These are phyloP conservation scores for Cygnus buccinator DNA, from an alignment of 2,113 vertebrate genomes.

Conservation along the genomic window DNA sequence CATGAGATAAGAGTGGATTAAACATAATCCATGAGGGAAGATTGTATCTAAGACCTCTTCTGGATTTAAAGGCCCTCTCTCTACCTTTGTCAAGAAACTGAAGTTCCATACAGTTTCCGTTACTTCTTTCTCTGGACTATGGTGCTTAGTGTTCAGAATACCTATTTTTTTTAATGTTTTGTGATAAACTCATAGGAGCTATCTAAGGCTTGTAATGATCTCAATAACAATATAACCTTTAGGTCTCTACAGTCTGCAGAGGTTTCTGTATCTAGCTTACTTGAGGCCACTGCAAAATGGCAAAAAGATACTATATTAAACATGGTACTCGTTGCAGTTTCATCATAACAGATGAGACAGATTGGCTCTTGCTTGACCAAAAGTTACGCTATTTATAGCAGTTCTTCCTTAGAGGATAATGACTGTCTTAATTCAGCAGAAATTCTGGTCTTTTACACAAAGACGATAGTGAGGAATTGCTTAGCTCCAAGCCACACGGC, in stretches of 20 bases:
- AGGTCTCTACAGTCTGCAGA: background rate
- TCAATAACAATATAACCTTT: background rate
- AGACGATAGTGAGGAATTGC: background rate
- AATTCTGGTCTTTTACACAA: background rate
- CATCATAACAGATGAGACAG: background rate
- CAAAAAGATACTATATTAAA: background rate
- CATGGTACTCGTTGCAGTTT: background rate
- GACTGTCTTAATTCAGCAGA: background rate
- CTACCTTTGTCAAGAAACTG: background rate
- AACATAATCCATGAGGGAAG: background rate
- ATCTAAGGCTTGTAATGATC: background rate
- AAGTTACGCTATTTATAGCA: background rate
- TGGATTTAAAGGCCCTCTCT: background rate
- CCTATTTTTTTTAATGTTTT: background rate
- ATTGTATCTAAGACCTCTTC: background rate
- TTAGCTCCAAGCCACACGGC: background rate
- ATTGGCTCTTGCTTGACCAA: background rate
- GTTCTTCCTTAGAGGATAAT: background rate
- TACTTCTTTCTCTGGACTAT: background rate
- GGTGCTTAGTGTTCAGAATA: background rate
- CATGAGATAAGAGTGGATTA: background rate
- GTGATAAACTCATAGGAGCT: background rate
- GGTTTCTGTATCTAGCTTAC: background rate
- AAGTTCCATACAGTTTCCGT: background rate
- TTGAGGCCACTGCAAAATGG: background rate